These are phyloP conservation scores for Trichogramma pretiosum DNA, from an alignment of 1,140 invertebrate species.

Conservation along the genomic window DNA sequence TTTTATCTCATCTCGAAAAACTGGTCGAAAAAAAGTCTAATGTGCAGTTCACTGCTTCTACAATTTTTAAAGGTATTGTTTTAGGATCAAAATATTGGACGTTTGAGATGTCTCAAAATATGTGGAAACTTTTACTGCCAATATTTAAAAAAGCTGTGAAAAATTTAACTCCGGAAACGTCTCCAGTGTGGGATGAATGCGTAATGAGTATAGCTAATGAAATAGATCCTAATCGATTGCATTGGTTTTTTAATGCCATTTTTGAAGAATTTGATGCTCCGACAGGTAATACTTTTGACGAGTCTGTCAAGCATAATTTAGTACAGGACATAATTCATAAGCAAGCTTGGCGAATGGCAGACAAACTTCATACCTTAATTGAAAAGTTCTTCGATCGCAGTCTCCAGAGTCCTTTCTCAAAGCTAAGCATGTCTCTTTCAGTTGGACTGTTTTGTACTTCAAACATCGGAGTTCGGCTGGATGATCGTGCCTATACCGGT, in stretches of 20 bases:
- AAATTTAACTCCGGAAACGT: constrained; percentile 59
- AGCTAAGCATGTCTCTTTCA: no score
- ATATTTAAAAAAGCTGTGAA: constrained; percentile 47
- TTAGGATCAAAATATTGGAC: constrained; percentile 76
- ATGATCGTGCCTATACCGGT: no score
- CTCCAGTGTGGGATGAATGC: constrained; percentile 68
- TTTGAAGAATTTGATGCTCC: constrained; percentile 58
- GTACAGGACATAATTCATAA: constrained; percentile 50
- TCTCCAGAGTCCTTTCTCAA: no score
- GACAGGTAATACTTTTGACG: constrained; percentile 53
- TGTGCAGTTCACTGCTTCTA: constrained; percentile 72
- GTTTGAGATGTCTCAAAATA: constrained; percentile 52
- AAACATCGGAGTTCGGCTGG: no score
- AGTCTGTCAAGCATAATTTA: constrained; percentile 56
- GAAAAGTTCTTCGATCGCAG: no score
- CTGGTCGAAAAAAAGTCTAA: constrained; percentile 65
- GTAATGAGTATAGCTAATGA: constrained; percentile 52
- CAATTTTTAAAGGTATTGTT: constrained; percentile 69
- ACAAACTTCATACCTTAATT: no score
- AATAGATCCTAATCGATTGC: constrained; percentile 63
- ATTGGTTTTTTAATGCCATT: constrained; percentile 61
- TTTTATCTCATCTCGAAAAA: constrained; percentile 57
- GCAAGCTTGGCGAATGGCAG: constrained; percentile 64
- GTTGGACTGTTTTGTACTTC: no score
- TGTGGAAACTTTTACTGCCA: constrained; percentile 54